A percentile compares a stretch with the other conserved stretches of the same genome.
phyloP scores from a whole-genome alignment of 2,797 vertebrate genomes.

The Lepus oiostolus region DNA sequence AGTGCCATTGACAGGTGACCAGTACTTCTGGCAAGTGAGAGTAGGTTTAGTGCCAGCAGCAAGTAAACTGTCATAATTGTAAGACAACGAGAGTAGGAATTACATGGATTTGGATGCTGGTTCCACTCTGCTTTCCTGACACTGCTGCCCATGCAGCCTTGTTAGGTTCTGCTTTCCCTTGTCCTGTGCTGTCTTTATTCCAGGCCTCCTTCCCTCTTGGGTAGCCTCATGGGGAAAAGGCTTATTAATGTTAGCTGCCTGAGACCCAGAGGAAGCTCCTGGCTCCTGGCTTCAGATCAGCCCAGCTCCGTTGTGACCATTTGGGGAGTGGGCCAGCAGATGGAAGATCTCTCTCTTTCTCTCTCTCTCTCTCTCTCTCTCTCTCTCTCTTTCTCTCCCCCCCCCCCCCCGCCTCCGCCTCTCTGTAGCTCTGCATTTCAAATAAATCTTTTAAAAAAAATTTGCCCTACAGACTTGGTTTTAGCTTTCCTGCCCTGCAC shows the following conservation, averaged over 20 bases:
- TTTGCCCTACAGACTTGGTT: neutral
- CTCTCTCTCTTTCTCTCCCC: too few relatives aligned
- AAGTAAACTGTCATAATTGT: neutral
- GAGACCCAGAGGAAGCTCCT: too few relatives aligned
- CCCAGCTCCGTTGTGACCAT: too few relatives aligned
- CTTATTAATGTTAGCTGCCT: neutral
- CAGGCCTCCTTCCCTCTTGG: neutral
- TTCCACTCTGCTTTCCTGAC: neutral
- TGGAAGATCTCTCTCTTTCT: too few relatives aligned
- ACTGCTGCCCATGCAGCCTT: neutral
- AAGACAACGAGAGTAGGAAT: neutral
- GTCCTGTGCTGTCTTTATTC: neutral
- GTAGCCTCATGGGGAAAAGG: neutral
- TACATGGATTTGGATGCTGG: neutral
- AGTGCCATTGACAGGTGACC: neutral
- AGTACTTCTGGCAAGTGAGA: neutral
- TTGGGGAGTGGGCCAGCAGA: too few relatives aligned
- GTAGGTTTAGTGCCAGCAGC: neutral
- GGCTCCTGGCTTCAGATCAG: too few relatives aligned
- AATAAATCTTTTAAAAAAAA: too few relatives aligned
- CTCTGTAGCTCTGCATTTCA: too few relatives aligned
- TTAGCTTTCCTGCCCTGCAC: neutral
- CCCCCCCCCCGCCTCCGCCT: too few relatives aligned
- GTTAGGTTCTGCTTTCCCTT: neutral
- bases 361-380: too few relatives aligned